Evolutionary conservation across 2,113 vertebrate species (phyloP).

Genomic region (Laticauda colubrina): DNA sequence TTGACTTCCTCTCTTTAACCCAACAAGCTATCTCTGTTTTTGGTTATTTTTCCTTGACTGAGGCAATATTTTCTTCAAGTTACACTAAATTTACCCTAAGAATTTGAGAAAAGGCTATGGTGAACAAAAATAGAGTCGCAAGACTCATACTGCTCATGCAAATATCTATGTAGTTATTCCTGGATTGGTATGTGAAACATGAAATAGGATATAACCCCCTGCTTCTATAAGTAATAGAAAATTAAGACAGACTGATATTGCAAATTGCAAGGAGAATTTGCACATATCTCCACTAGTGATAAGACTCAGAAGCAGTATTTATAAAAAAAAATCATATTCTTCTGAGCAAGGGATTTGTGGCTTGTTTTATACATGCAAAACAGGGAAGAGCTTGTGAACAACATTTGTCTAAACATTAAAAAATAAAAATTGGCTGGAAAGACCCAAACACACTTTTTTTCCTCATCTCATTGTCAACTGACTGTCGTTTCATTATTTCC

Average conservation of each 20-base stretch:
- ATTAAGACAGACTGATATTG: constrained; percentile 36
- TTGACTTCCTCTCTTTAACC: background rate
- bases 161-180: constrained; percentile 2
- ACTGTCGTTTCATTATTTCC: background rate
- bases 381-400: background rate
- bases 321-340: background rate
- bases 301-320: background rate
- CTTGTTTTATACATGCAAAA: background rate
- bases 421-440: background rate
- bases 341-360: background rate
- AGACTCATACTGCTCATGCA: background rate
- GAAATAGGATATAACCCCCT: background rate
- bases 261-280: background rate
- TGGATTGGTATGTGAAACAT: background rate
- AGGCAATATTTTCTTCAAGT: background rate
- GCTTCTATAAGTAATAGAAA: background rate
- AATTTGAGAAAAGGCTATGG: background rate
- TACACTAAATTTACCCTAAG: background rate
- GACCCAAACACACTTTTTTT: background rate
- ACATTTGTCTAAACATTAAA: background rate
- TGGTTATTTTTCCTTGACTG: background rate
- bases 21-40: background rate
- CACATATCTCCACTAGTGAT: background rate
- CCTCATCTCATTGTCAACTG: background rate
- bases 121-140: background rate